phyloP scores from a whole-genome alignment of 2,888 invertebrate genomes.

The Clanis bilineata region DNA sequence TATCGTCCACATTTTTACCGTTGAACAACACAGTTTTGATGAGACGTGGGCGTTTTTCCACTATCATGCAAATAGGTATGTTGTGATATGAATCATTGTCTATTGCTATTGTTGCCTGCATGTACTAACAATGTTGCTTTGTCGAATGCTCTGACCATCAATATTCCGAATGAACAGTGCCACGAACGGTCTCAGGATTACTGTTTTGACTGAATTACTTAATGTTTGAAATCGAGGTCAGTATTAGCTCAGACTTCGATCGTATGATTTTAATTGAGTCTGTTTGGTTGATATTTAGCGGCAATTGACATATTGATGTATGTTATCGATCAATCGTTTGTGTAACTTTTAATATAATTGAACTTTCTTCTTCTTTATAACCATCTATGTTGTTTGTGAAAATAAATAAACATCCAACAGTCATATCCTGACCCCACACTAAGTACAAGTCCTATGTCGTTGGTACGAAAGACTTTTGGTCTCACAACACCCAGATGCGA shows the following conservation, averaged over 20 bases:
- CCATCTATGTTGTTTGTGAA: no score
- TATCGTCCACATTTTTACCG: constrained; percentile 46
- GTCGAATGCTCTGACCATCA: constrained; percentile 18
- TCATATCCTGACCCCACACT: no score
- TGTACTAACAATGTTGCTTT: constrained; percentile 30
- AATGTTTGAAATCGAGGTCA: background rate
- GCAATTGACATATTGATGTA: no score
- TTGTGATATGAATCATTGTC: constrained; percentile 29
- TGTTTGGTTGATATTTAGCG: no score
- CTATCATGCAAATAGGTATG: constrained; percentile 30
- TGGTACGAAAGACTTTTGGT: no score
- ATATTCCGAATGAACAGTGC: constrained; percentile 15
- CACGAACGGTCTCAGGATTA: constrained; percentile 10
- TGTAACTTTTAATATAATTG: no score
- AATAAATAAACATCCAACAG: no score
- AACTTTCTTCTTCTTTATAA: no score
- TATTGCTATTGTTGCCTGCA: constrained; percentile 20
- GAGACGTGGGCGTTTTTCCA: constrained; percentile 45
- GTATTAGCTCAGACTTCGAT: background rate
- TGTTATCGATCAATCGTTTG: no score
- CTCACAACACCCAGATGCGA: no score
- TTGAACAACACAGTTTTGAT: constrained; percentile 56
- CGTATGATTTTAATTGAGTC: background rate
- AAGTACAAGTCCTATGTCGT: no score
- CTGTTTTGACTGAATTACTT: constrained; percentile 1